phyloP scores from a whole-genome alignment of 1,140 invertebrate species.

The Rhyzopertha dominica region DNA sequence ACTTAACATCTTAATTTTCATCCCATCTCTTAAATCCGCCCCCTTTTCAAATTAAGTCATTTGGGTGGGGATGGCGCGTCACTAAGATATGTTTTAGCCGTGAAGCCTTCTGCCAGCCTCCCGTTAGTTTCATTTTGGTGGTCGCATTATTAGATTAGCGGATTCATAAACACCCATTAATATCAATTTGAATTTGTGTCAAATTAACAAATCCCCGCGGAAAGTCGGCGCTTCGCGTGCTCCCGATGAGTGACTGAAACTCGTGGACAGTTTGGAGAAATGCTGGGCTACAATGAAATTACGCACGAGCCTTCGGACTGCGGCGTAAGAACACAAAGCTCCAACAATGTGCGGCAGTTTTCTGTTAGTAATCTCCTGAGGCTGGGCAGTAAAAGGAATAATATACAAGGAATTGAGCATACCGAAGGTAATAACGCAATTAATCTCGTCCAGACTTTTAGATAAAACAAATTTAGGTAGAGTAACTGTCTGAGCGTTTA shows the following conservation, averaged over 20 bases:
- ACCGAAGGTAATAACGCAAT: slow-evolving; percentile 14
- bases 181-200: slow-evolving; percentile 28
- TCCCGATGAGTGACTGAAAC: slow-evolving; percentile 5
- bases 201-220: slow-evolving; percentile 21
- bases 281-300: neutral
- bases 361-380: slow-evolving; percentile 37
- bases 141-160: slow-evolving; percentile 30
- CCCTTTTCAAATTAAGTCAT: slow-evolving; percentile 27
- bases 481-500: too few relatives aligned
- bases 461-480: too few relatives aligned
- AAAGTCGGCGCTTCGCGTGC: slow-evolving; percentile 1
- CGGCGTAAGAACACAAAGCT: slow-evolving; percentile 13
- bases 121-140: slow-evolving; percentile 22
- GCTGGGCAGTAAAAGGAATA: slow-evolving; percentile 27
- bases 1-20: slow-evolving; percentile 29
- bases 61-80: slow-evolving; percentile 20
- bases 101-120: slow-evolving; percentile 24
- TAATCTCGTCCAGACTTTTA: too few relatives aligned
- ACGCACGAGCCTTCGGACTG: neutral
- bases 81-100: slow-evolving; percentile 19
- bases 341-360: slow-evolving; percentile 35
- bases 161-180: slow-evolving; percentile 31
- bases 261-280: slow-evolving; percentile 9
- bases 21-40: slow-evolving; percentile 25
- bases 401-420: neutral